A percentile compares a stretch with the other conserved stretches of the same genome.
phyloP scores from a whole-genome alignment of 2,888 invertebrate species.

The Sicus ferrugineus region DNA sequence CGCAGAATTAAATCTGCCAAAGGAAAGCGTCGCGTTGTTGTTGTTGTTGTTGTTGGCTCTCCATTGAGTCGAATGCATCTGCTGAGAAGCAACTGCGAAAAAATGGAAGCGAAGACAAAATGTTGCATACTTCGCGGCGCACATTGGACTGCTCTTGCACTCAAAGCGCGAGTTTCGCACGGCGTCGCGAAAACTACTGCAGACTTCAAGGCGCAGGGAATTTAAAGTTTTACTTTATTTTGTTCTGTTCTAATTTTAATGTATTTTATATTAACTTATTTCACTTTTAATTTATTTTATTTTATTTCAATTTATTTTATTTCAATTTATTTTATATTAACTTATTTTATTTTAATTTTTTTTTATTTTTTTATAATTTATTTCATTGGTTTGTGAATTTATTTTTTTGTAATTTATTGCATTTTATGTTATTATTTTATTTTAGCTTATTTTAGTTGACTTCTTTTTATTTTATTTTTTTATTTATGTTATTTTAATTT shows the following conservation, averaged over 20 bases:
- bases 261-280: background rate
- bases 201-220: conserved; percentile 18
- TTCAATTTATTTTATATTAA: too few species aligned
- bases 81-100: too few species aligned
- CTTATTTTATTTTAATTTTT: too few species aligned
- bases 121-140: conserved; percentile 23
- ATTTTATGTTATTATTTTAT: too few species aligned
- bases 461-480: too few species aligned
- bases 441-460: too few species aligned
- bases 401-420: too few species aligned
- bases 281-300: background rate
- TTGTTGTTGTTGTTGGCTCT: background rate
- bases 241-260: background rate
- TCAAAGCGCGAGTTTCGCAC: background rate
- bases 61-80: conserved; percentile 1
- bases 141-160: too few species aligned
- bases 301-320: too few species aligned
- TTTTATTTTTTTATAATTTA: too few species aligned
- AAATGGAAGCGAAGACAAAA: background rate
- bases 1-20: conserved; percentile 26
- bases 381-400: too few species aligned
- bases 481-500: too few species aligned
- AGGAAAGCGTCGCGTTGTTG: background rate
- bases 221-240: background rate
- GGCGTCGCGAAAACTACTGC: background rate